phyloP scores from a whole-genome alignment of 1,140 invertebrate genomes.

The Pseudachorutes palmiensis region DNA sequence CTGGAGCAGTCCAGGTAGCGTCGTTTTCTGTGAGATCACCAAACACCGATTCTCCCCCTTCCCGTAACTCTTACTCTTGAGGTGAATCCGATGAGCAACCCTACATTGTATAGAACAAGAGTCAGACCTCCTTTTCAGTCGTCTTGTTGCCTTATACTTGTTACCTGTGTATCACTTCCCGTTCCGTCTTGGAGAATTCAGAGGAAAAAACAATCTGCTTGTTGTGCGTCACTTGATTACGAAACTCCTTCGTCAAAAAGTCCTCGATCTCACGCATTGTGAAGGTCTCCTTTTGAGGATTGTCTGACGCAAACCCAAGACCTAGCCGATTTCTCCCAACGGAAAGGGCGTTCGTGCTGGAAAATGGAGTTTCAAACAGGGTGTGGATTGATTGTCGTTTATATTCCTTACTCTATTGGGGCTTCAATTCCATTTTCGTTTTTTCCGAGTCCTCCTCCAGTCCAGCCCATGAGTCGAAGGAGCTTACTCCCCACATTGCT shows the following conservation, averaged over 20 bases:
- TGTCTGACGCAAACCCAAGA: neutral
- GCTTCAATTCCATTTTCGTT: constrained; percentile 58
- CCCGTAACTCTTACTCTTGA: constrained; percentile 15
- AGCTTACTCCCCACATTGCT: constrained; percentile 52
- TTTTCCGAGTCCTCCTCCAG: constrained; percentile 64
- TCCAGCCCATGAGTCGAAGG: constrained; percentile 73
- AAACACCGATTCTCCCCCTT: neutral
- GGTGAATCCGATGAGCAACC: neutral
- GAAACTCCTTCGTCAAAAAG: neutral
- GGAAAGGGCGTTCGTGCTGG: neutral
- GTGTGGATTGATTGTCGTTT: neutral
- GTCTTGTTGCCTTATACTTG: neutral
- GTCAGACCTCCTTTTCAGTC: neutral
- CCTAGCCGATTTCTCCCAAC: constrained; percentile 1
- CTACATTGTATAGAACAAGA: neutral
- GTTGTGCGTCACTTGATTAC: neutral
- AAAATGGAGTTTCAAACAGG: neutral
- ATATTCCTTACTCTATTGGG: constrained; percentile 49
- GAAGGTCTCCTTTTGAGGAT: neutral
- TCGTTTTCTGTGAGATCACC: constrained; percentile 2
- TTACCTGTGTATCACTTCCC: constrained; percentile 12
- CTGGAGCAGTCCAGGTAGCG: neutral
- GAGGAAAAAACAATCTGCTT: constrained; percentile 12
- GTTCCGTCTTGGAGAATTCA: constrained; percentile 10
- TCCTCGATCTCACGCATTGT: neutral